These are phyloP conservation scores for Tiliacea citrago DNA, from an alignment of 2,888 invertebrate genomes.

Conservation along the genomic window DNA sequence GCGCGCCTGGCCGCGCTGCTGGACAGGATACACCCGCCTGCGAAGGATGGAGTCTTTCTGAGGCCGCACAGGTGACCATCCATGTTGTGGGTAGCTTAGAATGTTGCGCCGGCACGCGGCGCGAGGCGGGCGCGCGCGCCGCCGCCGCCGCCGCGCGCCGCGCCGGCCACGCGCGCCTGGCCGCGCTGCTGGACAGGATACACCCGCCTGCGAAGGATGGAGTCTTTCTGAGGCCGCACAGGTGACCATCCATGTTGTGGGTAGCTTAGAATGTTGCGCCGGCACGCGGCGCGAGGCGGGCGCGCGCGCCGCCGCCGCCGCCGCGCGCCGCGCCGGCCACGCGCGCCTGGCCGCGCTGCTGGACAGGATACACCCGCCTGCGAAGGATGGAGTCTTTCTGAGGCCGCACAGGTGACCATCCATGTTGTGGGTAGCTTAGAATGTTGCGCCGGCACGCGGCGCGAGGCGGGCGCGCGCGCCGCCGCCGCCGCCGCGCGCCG, in stretches of 20 bases:
- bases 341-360: constrained; percentile 93
- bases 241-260: constrained; percentile 61
- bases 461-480: constrained; percentile 82
- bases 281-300: constrained; percentile 82
- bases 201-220: constrained; percentile 92
- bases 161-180: constrained; percentile 92
- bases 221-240: constrained; percentile 93
- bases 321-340: constrained; percentile 90
- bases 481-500: constrained; percentile 82
- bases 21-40: constrained; percentile 93
- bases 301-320: constrained; percentile 79
- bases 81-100: not conserved
- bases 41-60: constrained; percentile 92
- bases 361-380: constrained; percentile 93
- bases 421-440: not conserved
- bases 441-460: constrained; percentile 65
- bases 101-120: constrained; percentile 65
- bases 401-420: constrained; percentile 90
- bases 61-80: constrained; percentile 90
- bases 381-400: constrained; percentile 92
- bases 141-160: constrained; percentile 82
- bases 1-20: constrained; percentile 93
- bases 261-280: not conserved
- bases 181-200: constrained; percentile 94
- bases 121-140: constrained; percentile 82